These are phyloP conservation scores for Nephrotoma flavescens DNA, from an alignment of 2,888 invertebrate genomes.

Conservation along the genomic window DNA sequence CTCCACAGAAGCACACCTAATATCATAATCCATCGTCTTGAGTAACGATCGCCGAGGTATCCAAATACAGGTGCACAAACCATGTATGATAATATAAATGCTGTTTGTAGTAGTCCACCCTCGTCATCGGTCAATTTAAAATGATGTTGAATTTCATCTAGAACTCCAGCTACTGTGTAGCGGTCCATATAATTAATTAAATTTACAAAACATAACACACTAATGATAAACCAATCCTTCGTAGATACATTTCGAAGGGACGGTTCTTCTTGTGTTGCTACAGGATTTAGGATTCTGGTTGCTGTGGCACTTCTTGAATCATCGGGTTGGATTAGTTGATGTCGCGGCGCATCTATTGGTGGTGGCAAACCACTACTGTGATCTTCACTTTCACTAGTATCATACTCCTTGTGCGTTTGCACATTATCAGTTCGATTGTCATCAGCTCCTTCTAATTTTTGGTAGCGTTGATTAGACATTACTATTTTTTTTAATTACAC, in stretches of 20 bases:
- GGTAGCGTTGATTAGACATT: background rate
- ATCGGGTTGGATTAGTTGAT: background rate
- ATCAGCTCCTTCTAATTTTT: background rate
- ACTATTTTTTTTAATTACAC: background rate
- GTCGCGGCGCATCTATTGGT: background rate
- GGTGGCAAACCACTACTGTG: background rate
- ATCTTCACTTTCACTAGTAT: background rate
- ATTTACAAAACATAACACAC: constrained; percentile 81
- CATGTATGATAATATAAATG: constrained; percentile 95
- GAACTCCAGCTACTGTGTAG: constrained; percentile 90
- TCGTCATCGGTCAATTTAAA: constrained; percentile 61
- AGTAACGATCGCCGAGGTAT: constrained; percentile 93
- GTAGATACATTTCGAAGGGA: constrained; percentile 15
- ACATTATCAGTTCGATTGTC: background rate
- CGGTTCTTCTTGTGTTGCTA: background rate
- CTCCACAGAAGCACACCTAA: constrained; percentile 89
- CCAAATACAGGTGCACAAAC: constrained; percentile 94
- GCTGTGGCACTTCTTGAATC: background rate
- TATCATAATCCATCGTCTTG: constrained; percentile 79
- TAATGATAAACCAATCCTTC: constrained; percentile 42
- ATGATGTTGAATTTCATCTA: constrained; percentile 57
- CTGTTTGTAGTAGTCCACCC: constrained; percentile 83
- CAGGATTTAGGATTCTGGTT: background rate
- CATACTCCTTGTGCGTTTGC: background rate
- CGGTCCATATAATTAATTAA: constrained; percentile 99